A percentile compares a stretch with the other conserved stretches of the same genome.
Evolutionary conservation across 2,113 vertebrate species (phyloP).

Genomic region (Tenrec ecaudatus): DNA sequence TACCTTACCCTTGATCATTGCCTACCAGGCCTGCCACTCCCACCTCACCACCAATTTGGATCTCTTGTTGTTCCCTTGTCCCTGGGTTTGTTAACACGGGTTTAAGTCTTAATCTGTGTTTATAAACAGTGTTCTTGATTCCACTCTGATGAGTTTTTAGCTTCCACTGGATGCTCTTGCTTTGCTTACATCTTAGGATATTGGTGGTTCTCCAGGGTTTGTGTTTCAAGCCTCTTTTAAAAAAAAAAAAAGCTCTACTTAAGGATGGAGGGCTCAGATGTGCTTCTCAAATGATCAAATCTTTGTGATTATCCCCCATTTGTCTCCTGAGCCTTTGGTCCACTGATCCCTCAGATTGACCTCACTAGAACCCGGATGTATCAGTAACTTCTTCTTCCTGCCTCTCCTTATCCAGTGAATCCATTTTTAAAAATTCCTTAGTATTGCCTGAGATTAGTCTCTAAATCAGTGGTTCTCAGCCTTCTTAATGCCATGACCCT

Average conservation of each 20-base stretch:
- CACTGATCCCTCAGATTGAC: too few species aligned
- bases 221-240: not conserved
- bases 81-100: too few species aligned
- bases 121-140: not conserved
- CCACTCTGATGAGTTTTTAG: not conserved
- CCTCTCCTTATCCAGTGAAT: too few species aligned
- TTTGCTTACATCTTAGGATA: not conserved
- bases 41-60: too few species aligned
- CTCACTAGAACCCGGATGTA: too few species aligned
- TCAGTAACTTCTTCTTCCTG: too few species aligned
- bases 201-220: not conserved
- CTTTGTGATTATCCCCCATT: not conserved
- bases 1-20: too few species aligned
- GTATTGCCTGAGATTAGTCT: not conserved
- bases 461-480: too few species aligned
- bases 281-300: conserved; percentile 21
- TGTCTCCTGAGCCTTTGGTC: not conserved
- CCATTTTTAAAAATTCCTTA: not conserved
- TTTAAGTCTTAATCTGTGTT: not conserved
- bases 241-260: not conserved
- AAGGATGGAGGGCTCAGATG: not conserved
- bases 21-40: too few species aligned
- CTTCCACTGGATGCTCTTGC: not conserved
- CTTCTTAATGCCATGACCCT: too few species aligned
- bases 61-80: too few species aligned